A percentile compares a stretch with the other conserved stretches of the same genome.
phyloP scores from a whole-genome alignment of 2,797 vertebrate species.

The Chelon auratus region DNA sequence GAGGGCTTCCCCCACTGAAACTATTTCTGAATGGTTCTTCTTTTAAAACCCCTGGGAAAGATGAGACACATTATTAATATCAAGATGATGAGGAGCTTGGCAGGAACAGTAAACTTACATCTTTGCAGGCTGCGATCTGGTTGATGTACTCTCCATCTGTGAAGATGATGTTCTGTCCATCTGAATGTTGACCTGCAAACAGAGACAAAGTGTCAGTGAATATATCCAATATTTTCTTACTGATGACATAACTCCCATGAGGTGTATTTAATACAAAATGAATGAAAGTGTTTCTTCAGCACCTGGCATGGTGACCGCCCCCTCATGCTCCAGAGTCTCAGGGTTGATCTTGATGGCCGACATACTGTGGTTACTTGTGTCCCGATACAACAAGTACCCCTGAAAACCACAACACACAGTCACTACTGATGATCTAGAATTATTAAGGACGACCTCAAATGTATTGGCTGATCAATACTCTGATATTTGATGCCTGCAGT shows the following conservation, averaged over 20 bases:
- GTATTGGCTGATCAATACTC: too few species aligned
- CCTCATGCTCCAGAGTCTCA: constrained; percentile 97
- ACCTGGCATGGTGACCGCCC: constrained; percentile 95
- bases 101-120: constrained; percentile 84
- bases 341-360: constrained; percentile 97
- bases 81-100: not conserved
- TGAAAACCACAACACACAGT: constrained; percentile 62
- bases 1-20: not conserved
- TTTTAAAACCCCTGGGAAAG: not conserved
- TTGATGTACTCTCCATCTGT: constrained; percentile 99
- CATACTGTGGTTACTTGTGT: constrained; percentile 93
- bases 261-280: not conserved
- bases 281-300: constrained; percentile 21
- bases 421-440: not conserved
- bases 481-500: too few species aligned
- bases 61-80: not conserved
- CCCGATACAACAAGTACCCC: constrained; percentile 97
- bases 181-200: constrained; percentile 91
- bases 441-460: not conserved
- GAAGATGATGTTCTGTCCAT: constrained; percentile 98
- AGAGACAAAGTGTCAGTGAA: constrained; percentile 7
- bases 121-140: constrained; percentile 99
- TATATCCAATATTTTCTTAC: not conserved
- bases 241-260: not conserved
- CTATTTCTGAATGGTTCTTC: not conserved